phyloP scores from a whole-genome alignment of 2,113 vertebrate species.

The Megaceryle maxima region DNA sequence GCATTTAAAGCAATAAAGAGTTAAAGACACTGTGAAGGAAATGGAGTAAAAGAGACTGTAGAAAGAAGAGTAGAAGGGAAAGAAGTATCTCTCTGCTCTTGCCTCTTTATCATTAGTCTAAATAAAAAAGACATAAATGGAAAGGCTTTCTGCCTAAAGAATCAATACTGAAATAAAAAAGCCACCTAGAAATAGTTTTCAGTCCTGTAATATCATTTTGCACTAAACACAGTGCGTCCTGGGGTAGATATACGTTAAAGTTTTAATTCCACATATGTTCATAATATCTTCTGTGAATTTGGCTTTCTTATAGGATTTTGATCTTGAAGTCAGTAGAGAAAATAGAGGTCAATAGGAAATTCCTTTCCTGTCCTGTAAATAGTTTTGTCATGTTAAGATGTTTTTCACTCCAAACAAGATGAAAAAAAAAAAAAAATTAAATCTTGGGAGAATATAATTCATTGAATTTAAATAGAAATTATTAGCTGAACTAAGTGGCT shows the following conservation, averaged over 20 bases:
- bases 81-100: neutral
- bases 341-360: neutral
- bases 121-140: slow-evolving; percentile 25
- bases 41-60: slow-evolving; percentile 6
- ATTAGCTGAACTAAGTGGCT: neutral
- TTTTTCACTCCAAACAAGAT: neutral
- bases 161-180: slow-evolving; percentile 51
- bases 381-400: neutral
- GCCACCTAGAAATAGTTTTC: slow-evolving; percentile 1
- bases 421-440: neutral
- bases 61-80: neutral
- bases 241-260: neutral
- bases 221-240: neutral
- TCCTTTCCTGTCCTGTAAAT: neutral
- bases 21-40: slow-evolving; percentile 41
- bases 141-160: neutral
- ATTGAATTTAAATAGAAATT: neutral
- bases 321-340: neutral
- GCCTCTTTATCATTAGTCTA: slow-evolving; percentile 24
- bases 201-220: neutral
- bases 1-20: slow-evolving; percentile 37
- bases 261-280: neutral
- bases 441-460: neutral
- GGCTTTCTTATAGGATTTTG: neutral
- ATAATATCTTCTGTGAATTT: neutral